Evolutionary conservation across 2,113 vertebrate genomes (phyloP), one percentile per base, ranked within the genome.

Genomic region (Myocastor coypus): DNA sequence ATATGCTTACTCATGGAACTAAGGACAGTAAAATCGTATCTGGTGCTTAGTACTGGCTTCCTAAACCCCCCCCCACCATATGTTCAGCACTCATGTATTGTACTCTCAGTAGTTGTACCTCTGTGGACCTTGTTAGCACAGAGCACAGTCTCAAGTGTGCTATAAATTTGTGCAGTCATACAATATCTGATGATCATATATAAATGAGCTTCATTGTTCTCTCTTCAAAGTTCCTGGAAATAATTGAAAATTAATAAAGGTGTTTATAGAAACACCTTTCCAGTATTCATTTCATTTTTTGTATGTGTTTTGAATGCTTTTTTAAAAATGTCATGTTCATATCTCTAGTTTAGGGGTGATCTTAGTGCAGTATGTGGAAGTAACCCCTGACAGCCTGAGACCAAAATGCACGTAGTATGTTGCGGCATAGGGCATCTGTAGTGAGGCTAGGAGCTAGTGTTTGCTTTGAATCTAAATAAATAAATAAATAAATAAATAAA

Each of bases 381-480:
- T 80, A 69, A 83, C 80, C 37, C 92, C 83, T 80, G 14, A 83
- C 75, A 75, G 11, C 64, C 1, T 83, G 71, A 93, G 42, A 77
- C 8, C 46, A 82, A 97, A 69, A 86, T 89, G 64, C 94, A 89
- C 69, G 5, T 75, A 71, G 61, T 40, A 75, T 32, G 59, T 37
- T 75, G 92, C 94, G 83, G 34, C 50, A 37, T 55, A 63, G 89
- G 80, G 24, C 83, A 83, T 89, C n/a, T 66, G 93, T 96, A 95
- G 84, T 78, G 28, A 93, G 84, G n/a, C 83, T 52, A 59, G 71
- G 34, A 92, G 59, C 42, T 90, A 42, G 68, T 84, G n/a, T 52
- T 73, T 94, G 81, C 84, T 86, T 88, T 90, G 90, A 95, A n/a
- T 94, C 30, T 88, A 90, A 90, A n/a, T 95, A 26, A 63, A 63